phyloP scores from a whole-genome alignment of 2,113 vertebrate genomes.

The Epinephelus fuscoguttatus region DNA sequence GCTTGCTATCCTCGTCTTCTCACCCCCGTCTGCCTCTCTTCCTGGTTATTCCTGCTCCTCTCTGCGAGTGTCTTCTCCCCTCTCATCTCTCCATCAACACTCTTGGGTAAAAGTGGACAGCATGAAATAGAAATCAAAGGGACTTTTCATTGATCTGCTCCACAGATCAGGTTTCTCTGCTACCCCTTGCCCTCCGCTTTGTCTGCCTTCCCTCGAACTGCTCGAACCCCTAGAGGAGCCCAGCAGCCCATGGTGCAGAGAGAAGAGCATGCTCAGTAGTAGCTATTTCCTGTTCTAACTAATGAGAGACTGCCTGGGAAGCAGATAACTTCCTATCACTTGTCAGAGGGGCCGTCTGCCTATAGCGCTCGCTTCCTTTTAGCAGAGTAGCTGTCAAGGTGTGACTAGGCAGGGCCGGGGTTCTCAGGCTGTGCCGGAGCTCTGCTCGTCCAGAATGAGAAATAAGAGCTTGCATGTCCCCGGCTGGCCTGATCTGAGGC shows the following conservation, averaged over 20 bases:
- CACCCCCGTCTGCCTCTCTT: slow-evolving; percentile 28
- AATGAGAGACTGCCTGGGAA: slow-evolving; percentile 57
- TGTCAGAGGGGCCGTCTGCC: slow-evolving; percentile 58
- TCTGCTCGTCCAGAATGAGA: slow-evolving; percentile 42
- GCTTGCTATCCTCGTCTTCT: not conserved
- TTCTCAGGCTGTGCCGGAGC: not conserved
- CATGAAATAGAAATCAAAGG: slow-evolving; percentile 26
- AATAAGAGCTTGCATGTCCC: slow-evolving; percentile 20
- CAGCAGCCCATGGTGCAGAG: not conserved
- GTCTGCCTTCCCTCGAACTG: slow-evolving; percentile 19
- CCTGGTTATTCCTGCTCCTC: not conserved
- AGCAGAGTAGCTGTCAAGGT: slow-evolving; percentile 64
- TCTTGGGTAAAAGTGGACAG: slow-evolving; percentile 23
- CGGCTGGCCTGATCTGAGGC: slow-evolving; percentile 14
- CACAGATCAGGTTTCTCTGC: not conserved
- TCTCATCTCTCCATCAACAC: slow-evolving; percentile 41
- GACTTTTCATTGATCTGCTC: slow-evolving; percentile 36
- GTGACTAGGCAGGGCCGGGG: slow-evolving; percentile 17
- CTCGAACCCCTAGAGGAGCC: slow-evolving; percentile 14
- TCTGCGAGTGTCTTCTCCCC: not conserved
- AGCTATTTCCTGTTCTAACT: slow-evolving; percentile 52
- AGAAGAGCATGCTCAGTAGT: slow-evolving; percentile 46
- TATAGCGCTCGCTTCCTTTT: slow-evolving; percentile 24
- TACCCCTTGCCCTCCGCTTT: slow-evolving; percentile 9
- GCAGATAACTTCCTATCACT: slow-evolving; percentile 51